phyloP scores from a whole-genome alignment of 2,113 vertebrate species.

The Melanocharis versteri region DNA sequence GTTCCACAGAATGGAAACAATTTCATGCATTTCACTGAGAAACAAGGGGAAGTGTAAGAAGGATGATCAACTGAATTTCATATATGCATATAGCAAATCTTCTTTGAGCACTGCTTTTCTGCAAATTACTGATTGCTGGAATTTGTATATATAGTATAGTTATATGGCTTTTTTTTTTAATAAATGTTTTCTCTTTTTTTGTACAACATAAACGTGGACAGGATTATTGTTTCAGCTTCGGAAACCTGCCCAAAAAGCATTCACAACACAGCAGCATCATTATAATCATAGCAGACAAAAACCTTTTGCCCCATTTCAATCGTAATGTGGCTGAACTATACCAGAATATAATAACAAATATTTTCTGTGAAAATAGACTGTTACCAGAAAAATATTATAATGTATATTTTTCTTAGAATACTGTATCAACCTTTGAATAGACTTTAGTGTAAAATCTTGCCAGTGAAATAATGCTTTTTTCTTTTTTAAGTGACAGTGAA shows the following conservation, averaged over 20 bases:
- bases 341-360: background rate
- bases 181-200: background rate
- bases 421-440: background rate
- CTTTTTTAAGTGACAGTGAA: background rate
- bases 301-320: slow-evolving; percentile 1
- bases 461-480: background rate
- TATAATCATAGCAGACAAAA: slow-evolving; percentile 16
- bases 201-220: background rate
- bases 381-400: background rate
- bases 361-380: background rate
- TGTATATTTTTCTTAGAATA: background rate
- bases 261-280: slow-evolving; percentile 13
- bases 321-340: background rate
- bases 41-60: background rate
- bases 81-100: background rate
- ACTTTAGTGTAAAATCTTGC: background rate
- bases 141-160: background rate
- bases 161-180: background rate
- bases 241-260: slow-evolving; percentile 41
- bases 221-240: slow-evolving; percentile 23
- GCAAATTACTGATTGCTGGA: background rate
- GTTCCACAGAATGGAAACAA: background rate
- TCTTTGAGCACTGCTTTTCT: background rate
- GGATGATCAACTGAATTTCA: background rate
- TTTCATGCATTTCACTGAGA: background rate